phyloP scores from a whole-genome alignment of 2,113 vertebrate species.

The Microtus ochrogaster region DNA sequence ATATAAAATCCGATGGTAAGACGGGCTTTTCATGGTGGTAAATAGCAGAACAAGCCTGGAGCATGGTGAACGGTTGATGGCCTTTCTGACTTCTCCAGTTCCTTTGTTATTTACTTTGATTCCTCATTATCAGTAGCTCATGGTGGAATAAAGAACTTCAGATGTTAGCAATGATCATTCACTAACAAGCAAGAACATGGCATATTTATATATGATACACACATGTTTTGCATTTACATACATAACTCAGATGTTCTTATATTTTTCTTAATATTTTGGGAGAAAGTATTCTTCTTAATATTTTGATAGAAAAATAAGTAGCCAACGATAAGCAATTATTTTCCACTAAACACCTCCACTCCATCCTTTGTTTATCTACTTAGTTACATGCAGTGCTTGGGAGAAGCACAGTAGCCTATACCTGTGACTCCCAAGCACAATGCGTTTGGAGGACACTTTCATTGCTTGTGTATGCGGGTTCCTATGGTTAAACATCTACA shows the following conservation, averaged over 20 bases:
- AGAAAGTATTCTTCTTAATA: not conserved
- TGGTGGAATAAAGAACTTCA: not conserved
- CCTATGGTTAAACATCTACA: not conserved
- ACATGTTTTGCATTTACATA: not conserved
- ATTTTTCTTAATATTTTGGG: not conserved
- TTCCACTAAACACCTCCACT: not conserved
- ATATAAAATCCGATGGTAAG: not conserved
- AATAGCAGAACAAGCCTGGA: not conserved
- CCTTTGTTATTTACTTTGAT: constrained; percentile 40
- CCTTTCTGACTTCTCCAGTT: not conserved
- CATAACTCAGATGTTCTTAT: not conserved
- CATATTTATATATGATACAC: not conserved
- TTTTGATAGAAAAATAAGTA: not conserved
- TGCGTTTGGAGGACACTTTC: not conserved
- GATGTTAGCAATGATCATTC: not conserved
- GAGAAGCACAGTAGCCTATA: not conserved
- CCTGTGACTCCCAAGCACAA: not conserved
- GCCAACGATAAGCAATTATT: not conserved
- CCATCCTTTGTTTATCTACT: not conserved
- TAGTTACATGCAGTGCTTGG: not conserved
- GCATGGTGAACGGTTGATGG: constrained; percentile 19
- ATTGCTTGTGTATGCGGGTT: not conserved
- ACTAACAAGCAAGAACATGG: not conserved
- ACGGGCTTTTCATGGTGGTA: not conserved
- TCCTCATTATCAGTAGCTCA: not conserved